Base-by-base conservation (phyloP, 1,140 invertebrate species). In the Phthorimaea operculella region DNA sequence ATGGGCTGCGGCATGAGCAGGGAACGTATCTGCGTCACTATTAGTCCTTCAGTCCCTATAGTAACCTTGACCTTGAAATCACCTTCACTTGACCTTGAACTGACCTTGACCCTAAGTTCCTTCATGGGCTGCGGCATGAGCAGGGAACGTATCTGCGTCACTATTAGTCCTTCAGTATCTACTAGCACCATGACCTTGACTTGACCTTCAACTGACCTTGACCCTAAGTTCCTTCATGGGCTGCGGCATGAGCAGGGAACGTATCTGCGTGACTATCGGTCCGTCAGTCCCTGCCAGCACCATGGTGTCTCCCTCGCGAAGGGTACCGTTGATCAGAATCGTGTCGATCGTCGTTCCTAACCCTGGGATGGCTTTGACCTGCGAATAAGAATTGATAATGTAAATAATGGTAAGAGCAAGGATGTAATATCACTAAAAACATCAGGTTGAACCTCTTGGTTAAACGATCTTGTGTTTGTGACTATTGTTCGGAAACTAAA, bases 281-380 rank as follows among this genome's bases (percentile, higher is more conserved):
- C 98, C 98, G 74, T 99, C 98, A 4, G 96, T 98, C 33, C 98
- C 98, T 9, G 98, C 97, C 34, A 99, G 83, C 21, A 99, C 90
- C 79, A 99, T 93, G 0, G 95, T 97, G 66, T 99, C 96, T 17
- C 97, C 96, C 84, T 98, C 97, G 45, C 88, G 88, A 21, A 99
- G 85, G 14, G 89, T 92, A 12, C 98, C 98, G 87, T 99, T 99
- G 36, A 99, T 95, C 52, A 99, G 89, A 83, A 99, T 99, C 33
- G 97, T 94, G 89, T 99, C 98, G 72, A 99, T 98, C 5, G 98
- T 99, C 54, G 98, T 99, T 18, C 98, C 98, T 56, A 99, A 87
- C 48, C 98, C 98, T 36, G 96, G 92, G 68, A 99, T 93, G 1
- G 97, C 96, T 90, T 99, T 99, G 4, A 99, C 98, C 85, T 86